phyloP scores from a whole-genome alignment of 23 tunicate genomes.

The Styela plicata region DNA sequence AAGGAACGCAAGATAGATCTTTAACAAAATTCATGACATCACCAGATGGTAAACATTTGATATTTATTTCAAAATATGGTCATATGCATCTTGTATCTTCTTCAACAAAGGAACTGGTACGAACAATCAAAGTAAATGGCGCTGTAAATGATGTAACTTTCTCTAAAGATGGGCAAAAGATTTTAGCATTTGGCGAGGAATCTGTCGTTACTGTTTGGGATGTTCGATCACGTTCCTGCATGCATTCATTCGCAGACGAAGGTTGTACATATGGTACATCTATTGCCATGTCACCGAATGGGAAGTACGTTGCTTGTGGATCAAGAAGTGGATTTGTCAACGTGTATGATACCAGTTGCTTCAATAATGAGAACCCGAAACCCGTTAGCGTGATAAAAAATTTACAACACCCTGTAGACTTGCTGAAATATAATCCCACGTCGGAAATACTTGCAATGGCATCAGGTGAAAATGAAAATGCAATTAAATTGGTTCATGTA shows the following conservation, averaged over 20 bases:
- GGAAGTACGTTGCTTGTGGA: conserved; percentile 68
- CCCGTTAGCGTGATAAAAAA: conserved; percentile 66
- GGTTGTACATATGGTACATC: conserved; percentile 73
- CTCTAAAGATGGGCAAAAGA: conserved; percentile 44
- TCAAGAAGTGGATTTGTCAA: conserved; percentile 81
- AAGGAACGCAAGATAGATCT: conserved; percentile 34
- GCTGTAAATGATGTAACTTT: conserved; percentile 69
- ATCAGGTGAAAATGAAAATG: conserved; percentile 38
- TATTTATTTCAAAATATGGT: conserved; percentile 77
- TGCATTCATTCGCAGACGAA: conserved; percentile 62
- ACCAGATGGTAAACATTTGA: conserved; percentile 67
- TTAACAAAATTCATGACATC: conserved; percentile 58
- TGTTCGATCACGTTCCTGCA: conserved; percentile 41
- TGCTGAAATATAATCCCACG: conserved; percentile 60
- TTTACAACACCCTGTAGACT: conserved; percentile 48
- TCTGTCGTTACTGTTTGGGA: conserved; percentile 70
- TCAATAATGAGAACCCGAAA: conserved; percentile 25
- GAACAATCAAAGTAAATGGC: conserved; percentile 83
- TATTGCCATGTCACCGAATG: conserved; percentile 52
- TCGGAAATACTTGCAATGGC: conserved; percentile 87
- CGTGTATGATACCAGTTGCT: conserved; percentile 45
- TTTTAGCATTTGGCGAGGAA: conserved; percentile 82
- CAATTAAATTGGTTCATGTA: conserved; percentile 59
- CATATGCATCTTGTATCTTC: conserved; percentile 71
- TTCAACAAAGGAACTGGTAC: conserved; percentile 62